Evolutionary conservation across 2,113 vertebrate species (phyloP).

Genomic region (Brachyistius frenatus): DNA sequence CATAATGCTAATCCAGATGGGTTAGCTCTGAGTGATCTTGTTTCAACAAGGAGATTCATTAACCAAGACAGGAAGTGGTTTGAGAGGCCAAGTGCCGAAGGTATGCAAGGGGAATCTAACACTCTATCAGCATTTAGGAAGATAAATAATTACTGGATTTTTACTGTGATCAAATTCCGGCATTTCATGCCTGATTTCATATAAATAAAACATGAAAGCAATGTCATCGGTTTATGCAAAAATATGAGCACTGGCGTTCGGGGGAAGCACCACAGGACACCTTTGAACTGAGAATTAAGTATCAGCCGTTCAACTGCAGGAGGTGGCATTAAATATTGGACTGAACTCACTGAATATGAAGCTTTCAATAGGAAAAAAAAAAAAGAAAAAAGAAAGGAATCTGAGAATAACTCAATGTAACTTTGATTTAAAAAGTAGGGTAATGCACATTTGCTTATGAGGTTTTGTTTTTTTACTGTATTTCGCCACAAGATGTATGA

Average conservation of each 20-base stretch:
- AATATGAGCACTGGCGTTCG: constrained; percentile 7
- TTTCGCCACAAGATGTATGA: background rate
- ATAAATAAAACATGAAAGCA: constrained; percentile 37
- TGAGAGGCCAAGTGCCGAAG: constrained; percentile 2
- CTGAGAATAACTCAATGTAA: background rate
- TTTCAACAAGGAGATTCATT: constrained; percentile 27
- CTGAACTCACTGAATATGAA: background rate
- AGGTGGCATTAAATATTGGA: constrained; percentile 24
- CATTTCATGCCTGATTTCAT: constrained; percentile 50
- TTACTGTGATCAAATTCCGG: constrained; percentile 25
- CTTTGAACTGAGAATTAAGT: constrained; percentile 54
- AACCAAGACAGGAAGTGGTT: constrained; percentile 23
- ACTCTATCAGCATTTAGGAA: constrained; percentile 21
- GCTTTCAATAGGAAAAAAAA: background rate
- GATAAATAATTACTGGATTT: constrained; percentile 36
- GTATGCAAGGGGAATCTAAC: constrained; percentile 16
- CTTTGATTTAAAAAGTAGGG: background rate
- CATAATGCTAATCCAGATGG: constrained; percentile 22
- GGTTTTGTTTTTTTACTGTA: background rate
- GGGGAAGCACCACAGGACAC: constrained; percentile 27
- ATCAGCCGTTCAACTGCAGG: constrained; percentile 22
- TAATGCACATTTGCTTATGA: background rate
- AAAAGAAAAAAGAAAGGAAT: background rate
- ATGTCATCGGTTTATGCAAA: constrained; percentile 47
- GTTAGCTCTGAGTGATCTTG: background rate